A percentile compares a stretch with the other conserved stretches of the same genome.
Conservation (phyloP, 2,888 invertebrate genomes). For the Girardia tigrina region DNA sequence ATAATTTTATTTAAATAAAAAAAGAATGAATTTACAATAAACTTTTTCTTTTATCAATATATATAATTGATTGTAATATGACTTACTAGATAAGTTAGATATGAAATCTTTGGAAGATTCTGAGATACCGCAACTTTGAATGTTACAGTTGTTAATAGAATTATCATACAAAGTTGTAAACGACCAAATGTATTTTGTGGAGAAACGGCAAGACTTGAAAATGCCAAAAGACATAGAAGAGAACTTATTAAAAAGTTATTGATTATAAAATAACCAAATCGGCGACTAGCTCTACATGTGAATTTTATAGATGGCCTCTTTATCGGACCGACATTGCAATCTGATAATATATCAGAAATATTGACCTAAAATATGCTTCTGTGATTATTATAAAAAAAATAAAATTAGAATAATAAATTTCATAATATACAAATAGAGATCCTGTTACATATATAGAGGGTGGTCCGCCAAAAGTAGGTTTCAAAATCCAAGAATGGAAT, state of each 20-base stretch:
- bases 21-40: too few species aligned
- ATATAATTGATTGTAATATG: not conserved
- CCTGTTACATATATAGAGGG: too few species aligned
- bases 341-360: constrained; percentile 16
- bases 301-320: constrained; percentile 25
- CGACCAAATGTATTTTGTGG: constrained; percentile 14
- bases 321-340: constrained; percentile 26
- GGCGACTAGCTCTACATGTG: constrained; percentile 29
- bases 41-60: too few species aligned
- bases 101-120: constrained; percentile 34
- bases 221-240: not conserved
- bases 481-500: too few species aligned
- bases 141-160: constrained; percentile 31
- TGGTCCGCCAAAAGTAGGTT: too few species aligned
- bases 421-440: too few species aligned
- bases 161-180: constrained; percentile 24
- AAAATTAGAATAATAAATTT: too few species aligned
- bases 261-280: constrained; percentile 33
- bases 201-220: constrained; percentile 10
- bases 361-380: not conserved
- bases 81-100: constrained; percentile 33
- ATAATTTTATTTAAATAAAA: too few species aligned
- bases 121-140: constrained; percentile 32
- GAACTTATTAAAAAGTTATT: constrained; percentile 30
- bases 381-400: too few species aligned